phyloP scores from a whole-genome alignment of 1,140 invertebrate genomes.

The Lethrus apterus region DNA sequence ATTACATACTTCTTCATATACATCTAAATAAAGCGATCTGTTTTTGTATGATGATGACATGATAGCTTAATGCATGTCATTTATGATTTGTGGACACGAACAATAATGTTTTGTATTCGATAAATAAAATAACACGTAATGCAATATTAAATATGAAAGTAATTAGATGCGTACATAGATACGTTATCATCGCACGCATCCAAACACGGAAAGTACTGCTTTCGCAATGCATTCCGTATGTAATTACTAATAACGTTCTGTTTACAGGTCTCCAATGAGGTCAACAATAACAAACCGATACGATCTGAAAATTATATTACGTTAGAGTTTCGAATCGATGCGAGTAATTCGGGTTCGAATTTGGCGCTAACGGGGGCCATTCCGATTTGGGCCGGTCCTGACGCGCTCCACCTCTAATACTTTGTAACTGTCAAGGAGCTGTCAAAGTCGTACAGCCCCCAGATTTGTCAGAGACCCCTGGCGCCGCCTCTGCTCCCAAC shows the following conservation, averaged over 20 bases:
- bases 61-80: slow-evolving; percentile 1
- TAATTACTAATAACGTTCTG: not conserved
- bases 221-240: not conserved
- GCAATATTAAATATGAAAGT: slow-evolving; percentile 2
- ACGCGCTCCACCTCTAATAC: slow-evolving; percentile 38
- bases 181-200: not conserved
- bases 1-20: too few species aligned
- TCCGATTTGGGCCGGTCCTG: slow-evolving; percentile 38
- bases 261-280: slow-evolving; percentile 1
- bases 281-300: slow-evolving; percentile 9
- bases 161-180: slow-evolving; percentile 6
- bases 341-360: slow-evolving; percentile 28
- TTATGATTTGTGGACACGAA: not conserved
- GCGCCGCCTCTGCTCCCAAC: slow-evolving; percentile 33
- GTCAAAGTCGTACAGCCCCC: slow-evolving; percentile 37
- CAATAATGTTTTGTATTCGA: slow-evolving; percentile 2
- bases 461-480: slow-evolving; percentile 37
- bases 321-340: slow-evolving; percentile 10
- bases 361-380: slow-evolving; percentile 38
- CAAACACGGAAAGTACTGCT: not conserved
- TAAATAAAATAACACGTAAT: slow-evolving; percentile 4
- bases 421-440: slow-evolving; percentile 39
- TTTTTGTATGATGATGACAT: too few species aligned
- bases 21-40: too few species aligned
- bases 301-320: slow-evolving; percentile 6